Percentiles rank a stretch among this genome's conserved stretches.
Evolutionary conservation across 1,140 invertebrate genomes (phyloP).

Genomic region (Drosophila navojoa): DNA sequence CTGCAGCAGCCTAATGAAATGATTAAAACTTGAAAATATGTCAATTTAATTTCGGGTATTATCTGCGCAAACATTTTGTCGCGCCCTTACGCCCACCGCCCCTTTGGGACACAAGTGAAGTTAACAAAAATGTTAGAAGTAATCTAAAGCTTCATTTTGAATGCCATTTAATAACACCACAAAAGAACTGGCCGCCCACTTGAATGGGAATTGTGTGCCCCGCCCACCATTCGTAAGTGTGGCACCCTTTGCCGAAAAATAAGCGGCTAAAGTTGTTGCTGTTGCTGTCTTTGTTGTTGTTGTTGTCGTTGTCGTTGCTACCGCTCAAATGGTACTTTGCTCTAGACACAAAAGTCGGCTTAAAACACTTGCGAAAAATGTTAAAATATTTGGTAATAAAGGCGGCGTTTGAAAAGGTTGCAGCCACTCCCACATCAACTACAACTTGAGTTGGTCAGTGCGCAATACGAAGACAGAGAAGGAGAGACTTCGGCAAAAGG

Average conservation of each 20-base stretch:
- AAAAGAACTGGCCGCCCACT: slow-evolving; percentile 66
- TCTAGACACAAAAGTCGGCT: slow-evolving; percentile 79
- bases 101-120: not conserved
- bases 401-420: slow-evolving; percentile 67
- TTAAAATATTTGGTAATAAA: slow-evolving; percentile 82
- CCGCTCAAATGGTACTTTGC: slow-evolving; percentile 74
- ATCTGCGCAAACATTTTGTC: slow-evolving; percentile 7
- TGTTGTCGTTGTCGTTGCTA: slow-evolving; percentile 28
- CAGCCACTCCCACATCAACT: slow-evolving; percentile 1
- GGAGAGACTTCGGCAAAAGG: not conserved
- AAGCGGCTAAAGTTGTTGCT: slow-evolving; percentile 48
- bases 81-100: not conserved
- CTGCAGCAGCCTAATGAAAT: slow-evolving; percentile 5
- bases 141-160: slow-evolving; percentile 75
- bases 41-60: slow-evolving; percentile 2
- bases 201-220: slow-evolving; percentile 12
- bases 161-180: slow-evolving; percentile 79
- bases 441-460: slow-evolving; percentile 46
- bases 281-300: slow-evolving; percentile 11
- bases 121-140: slow-evolving; percentile 56
- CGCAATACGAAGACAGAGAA: not conserved
- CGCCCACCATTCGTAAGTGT: slow-evolving; percentile 22
- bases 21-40: slow-evolving; percentile 27
- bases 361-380: slow-evolving; percentile 81
- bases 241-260: slow-evolving; percentile 46